Evolutionary conservation across 2,113 vertebrate species (phyloP), one percentile per base, ranked within the genome.

Genomic region (Nibea albiflora): DNA sequence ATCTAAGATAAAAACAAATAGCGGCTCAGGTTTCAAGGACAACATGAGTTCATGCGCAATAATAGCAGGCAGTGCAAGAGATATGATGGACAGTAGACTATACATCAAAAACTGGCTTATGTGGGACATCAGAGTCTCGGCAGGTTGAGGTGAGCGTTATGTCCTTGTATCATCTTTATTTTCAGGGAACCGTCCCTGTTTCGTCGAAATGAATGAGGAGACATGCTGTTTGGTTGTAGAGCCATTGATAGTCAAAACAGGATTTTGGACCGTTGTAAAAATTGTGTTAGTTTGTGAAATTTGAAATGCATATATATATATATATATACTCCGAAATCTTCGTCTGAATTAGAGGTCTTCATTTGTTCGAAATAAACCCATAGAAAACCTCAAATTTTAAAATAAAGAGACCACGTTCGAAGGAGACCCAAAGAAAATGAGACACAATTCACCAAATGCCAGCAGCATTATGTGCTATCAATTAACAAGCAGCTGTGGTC

Each of bases 91-190:
- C 50, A 47, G n/a, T 2, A n/a, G 26, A 26, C 62, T 46, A 54
- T 79, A 62, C 66, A 73, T 85, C 78, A 89, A 73, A 64, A 64
- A 50, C 0, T 5, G 5, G 52, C 66, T 63, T 63, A 72, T 78
- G 62, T 81, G 71, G 77, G 76, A 56, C 83, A 85, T 60, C 47
- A 26, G 63, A 11, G 49, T 61, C 47, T 81, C 82, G 63, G 53
- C 56, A 58, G 62, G 17, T 24, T 9, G 22, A 85, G 49, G 78
- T 58, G 28, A 78, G 67, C 52, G 61, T 14, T 56, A 10, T 31
- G 49, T 72, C 64, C 64, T 66, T 42, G 15, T 20, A 61, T 61
- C 16, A 11, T 70, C 61, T 64, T 47, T 66, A 31, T 62, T 71
- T 79, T 67, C 31, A 22, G 49, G 24, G 19, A 19, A 66, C 22